Base-by-base conservation (phyloP, 2,113 vertebrate genomes). In the Oreochromis tanganicae region DNA sequence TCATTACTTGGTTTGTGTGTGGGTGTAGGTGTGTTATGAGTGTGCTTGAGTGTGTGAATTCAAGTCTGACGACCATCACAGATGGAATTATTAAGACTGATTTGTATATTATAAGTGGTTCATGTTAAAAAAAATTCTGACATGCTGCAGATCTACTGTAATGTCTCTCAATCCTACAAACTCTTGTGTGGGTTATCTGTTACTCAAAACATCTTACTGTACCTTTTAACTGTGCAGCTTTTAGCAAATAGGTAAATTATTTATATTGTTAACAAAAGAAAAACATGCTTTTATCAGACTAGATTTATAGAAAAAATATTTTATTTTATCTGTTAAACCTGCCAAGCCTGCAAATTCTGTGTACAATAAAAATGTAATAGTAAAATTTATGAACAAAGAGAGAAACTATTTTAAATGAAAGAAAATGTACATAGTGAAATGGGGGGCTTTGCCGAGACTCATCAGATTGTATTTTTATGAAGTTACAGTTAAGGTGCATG, bases 61-160 rank as follows among this genome's bases (percentile, higher is more conserved):
- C 94, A 91, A 97, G 97, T 94, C 92, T 95, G 94, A 96, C 87
- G 89, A 95, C 94, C 91, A 95, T 96, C 96, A 89, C 32, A 61
- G 46, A 91, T 92, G 85, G 88, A 83, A 88, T 78, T 73, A 95
- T 91, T 88, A 94, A 96, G 95, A 96, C 94, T 96, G 96, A 96
- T 95, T 95, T 95, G 95, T 92, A 48, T 46, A 52, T 9, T 34
- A 96, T 89, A 94, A 95, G 95, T 95, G 96, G 87, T 96, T 95
- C 89, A 94, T 89, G 95, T 95, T 68, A 84, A 96, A 96, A 96
- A 96, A 96, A 97, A 97, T 96, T 97, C 96, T 94, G 92, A 96
- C 93, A 96, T 95, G 95, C 97, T 97, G 97, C 97, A 97, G 95
- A 96, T 96, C 97, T 98, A 97, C 97, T 98, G 97, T 98, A 97